phyloP scores from a whole-genome alignment of 2,888 invertebrate species.

The Laothoe populi region DNA sequence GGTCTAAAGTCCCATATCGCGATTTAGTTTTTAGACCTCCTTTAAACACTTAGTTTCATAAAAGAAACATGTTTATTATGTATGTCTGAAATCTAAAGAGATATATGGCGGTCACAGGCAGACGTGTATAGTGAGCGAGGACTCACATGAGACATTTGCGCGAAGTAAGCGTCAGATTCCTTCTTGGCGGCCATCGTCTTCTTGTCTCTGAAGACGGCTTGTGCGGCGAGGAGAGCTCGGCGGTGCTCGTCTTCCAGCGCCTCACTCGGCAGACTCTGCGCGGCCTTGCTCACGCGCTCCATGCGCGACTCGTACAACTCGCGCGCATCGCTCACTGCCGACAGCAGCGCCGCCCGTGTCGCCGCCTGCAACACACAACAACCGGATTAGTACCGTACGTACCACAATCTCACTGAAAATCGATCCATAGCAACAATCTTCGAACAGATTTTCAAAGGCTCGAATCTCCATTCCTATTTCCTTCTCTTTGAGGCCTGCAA shows the following conservation, averaged over 20 bases:
- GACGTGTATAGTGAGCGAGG: neutral
- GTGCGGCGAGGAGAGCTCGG: slow-evolving; percentile 28
- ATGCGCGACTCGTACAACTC: slow-evolving; percentile 34
- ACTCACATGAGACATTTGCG: slow-evolving; percentile 19
- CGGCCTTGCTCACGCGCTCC: slow-evolving; percentile 29
- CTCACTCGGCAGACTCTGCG: slow-evolving; percentile 30
- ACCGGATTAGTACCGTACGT: no score
- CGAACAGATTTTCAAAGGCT: no score
- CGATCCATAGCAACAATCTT: no score
- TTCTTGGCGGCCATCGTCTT: slow-evolving; percentile 31
- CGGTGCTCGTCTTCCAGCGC: slow-evolving; percentile 28
- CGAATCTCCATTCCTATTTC: no score
- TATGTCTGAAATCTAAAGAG: no score
- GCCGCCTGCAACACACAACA: slow-evolving; percentile 30
- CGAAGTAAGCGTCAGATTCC: slow-evolving; percentile 8
- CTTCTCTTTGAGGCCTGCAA: no score
- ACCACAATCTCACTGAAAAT: no score
- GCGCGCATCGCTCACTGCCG: slow-evolving; percentile 29
- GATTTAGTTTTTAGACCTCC: no score
- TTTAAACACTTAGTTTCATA: no score
- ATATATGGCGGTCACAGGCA: no score
- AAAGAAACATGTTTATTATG: no score
- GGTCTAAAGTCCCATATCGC: no score
- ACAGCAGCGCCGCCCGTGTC: slow-evolving; percentile 29
- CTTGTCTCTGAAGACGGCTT: slow-evolving; percentile 28